A percentile compares a stretch with the other conserved stretches of the same genome.
Evolutionary conservation across 2,113 vertebrate genomes (phyloP).

Genomic region (Oncorhynchus clarkii): DNA sequence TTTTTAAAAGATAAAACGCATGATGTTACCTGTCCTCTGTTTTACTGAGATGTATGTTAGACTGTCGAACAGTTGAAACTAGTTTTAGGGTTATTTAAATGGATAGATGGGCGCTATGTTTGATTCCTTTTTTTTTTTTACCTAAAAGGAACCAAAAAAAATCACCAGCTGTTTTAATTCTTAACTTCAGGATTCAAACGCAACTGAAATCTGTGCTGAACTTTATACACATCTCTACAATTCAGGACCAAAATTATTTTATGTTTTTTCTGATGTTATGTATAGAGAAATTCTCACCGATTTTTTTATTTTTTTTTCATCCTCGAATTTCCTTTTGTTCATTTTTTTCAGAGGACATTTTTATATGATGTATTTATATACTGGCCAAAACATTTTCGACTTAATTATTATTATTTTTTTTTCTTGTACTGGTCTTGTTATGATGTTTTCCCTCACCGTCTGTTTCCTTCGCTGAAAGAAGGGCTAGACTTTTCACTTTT

Average conservation of each 20-base stretch:
- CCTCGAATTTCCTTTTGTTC: conserved; percentile 87
- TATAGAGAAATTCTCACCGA: conserved; percentile 84
- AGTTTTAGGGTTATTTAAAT: conserved; percentile 95
- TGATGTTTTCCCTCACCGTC: conserved; percentile 72
- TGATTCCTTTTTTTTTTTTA: conserved; percentile 85
- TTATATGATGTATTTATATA: conserved; percentile 99
- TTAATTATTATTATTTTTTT: conserved; percentile 65
- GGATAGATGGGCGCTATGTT: conserved; percentile 98
- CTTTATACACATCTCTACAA: conserved; percentile 82
- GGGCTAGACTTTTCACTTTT: conserved; percentile 99
- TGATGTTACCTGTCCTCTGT: conserved; percentile 97
- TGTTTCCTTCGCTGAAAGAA: conserved; percentile 99
- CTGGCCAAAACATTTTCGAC: conserved; percentile 93
- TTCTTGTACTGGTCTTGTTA: conserved; percentile 69
- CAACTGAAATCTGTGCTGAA: conserved; percentile 99
- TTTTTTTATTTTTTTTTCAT: conserved; percentile 75
- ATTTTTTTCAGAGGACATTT: conserved; percentile 97
- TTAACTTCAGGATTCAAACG: conserved; percentile 96
- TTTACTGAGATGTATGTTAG: conserved; percentile 93
- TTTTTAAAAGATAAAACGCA: conserved; percentile 86
- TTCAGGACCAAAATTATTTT: conserved; percentile 98
- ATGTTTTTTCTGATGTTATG: conserved; percentile 84
- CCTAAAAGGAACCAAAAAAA: conserved; percentile 59
- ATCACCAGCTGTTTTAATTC: conserved; percentile 96
- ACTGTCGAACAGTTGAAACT: conserved; percentile 94